Evolutionary conservation across 2,888 invertebrate genomes (phyloP).

Genomic region (Drosophila meridiana): DNA sequence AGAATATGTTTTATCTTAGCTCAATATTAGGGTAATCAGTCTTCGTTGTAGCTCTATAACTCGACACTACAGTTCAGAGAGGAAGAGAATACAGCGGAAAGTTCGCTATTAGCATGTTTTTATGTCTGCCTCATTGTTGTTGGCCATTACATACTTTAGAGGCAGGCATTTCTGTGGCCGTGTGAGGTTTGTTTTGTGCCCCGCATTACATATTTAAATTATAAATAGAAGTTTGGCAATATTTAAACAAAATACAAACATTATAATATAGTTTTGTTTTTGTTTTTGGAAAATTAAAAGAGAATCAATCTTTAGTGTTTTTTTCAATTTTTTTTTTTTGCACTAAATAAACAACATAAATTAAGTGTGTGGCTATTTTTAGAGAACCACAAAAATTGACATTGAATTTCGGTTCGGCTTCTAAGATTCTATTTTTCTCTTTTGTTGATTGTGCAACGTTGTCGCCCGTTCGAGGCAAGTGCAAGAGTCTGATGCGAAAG

Average conservation of each 20-base stretch:
- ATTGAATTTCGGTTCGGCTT: constrained; percentile 63
- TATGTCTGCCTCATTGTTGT: constrained; percentile 29
- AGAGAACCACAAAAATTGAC: constrained; percentile 69
- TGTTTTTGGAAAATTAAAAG: constrained; percentile 26
- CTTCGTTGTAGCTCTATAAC: constrained; percentile 23
- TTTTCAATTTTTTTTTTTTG: constrained; percentile 22
- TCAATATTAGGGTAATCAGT: constrained; percentile 32
- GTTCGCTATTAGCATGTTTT: constrained; percentile 34
- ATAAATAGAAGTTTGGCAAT: constrained; percentile 54
- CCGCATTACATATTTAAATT: constrained; percentile 36
- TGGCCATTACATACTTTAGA: constrained; percentile 53
- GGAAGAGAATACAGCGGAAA: constrained; percentile 29
- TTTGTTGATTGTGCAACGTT: constrained; percentile 64
- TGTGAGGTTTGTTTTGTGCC: constrained; percentile 16
- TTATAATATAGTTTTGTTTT: constrained; percentile 10
- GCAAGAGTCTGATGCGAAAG: constrained; percentile 57
- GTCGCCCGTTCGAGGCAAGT: constrained; percentile 48
- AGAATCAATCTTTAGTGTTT: constrained; percentile 33
- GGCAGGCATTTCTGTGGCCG: constrained; percentile 17
- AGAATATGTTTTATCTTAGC: neutral
- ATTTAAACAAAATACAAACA: constrained; percentile 30
- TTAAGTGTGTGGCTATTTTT: constrained; percentile 65
- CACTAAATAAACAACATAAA: constrained; percentile 72
- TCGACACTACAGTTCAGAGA: constrained; percentile 9
- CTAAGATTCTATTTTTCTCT: constrained; percentile 19